Base-by-base conservation (phyloP, 2,113 vertebrate species). In the Prinia subflava region DNA sequence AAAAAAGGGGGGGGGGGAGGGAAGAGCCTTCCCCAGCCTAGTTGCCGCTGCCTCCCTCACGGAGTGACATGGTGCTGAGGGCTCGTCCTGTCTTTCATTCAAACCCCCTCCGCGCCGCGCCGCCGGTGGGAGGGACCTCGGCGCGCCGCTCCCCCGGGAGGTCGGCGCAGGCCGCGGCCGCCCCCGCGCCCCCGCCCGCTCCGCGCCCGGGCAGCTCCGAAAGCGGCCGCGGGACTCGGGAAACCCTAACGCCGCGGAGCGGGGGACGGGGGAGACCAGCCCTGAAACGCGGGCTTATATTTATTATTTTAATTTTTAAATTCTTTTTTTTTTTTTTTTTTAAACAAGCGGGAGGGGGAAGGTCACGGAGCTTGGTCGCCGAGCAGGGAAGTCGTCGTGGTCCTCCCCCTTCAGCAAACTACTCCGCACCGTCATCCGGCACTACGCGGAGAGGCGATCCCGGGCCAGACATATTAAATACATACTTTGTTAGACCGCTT, bases 71-170 rank as follows among this genome's bases (percentile, higher is more conserved):
- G 98, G 98, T 98, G 98, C 97, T 97, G 97, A 88, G 98, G 98
- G 98, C 98, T 98, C 94, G 98, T 97, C 98, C 98, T 97, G 97
- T 95, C 98, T 98, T 98, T 98, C 96, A 97, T 98, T 98, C 97
- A 98, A 97, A 98, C 98, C 97, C 98, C 98, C 98, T 98, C 98
- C 98, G 97, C 97, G 98, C 98, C 98, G 98, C 98, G 97, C 98
- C 98, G 98, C 98, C 98, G 96, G 98, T 98, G 98, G 98, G 98
- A 98, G 98, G 98, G 98, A 98, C 98, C 98, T 97, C 88, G 97
- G 97, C 92, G 93, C 97, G 97, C 95, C 98, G 98, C 98, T 98
- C 98, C 97, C 97, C 97, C 97, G 98, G 98, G 98, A 96, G 96
- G 96, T 94, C 98, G 97, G 98, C 97, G 98, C 98, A 98, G 98